Conservation (phyloP, 2,888 invertebrate genomes). For the Brenthis daphne region DNA sequence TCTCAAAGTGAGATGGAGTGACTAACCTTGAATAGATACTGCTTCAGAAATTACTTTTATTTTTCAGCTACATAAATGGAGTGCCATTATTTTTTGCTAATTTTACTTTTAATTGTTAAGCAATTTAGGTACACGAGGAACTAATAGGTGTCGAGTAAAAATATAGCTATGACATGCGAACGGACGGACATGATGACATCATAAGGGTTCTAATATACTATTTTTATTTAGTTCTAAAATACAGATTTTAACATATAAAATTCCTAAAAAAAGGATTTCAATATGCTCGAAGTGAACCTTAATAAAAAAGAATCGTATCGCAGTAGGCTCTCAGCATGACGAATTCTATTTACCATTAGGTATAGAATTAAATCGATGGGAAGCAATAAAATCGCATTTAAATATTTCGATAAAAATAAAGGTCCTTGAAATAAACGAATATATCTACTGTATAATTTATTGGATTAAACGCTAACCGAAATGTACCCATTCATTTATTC, state of each 20-base stretch:
- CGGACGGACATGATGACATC: too few species aligned
- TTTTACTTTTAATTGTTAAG: too few species aligned
- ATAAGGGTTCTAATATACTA: not conserved
- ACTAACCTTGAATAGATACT: too few species aligned
- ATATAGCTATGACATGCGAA: not conserved
- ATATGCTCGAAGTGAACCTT: conserved; percentile 1
- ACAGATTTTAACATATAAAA: too few species aligned
- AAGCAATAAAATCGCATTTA: conserved; percentile 52
- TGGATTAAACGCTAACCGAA: too few species aligned
- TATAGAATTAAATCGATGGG: conserved; percentile 29
- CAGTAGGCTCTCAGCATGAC: conserved; percentile 55
- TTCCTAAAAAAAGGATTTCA: not conserved
- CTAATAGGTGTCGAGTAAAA: not conserved
- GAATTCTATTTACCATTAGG: conserved; percentile 45
- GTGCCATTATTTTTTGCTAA: too few species aligned
- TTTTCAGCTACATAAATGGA: too few species aligned
- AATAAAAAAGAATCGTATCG: conserved; percentile 42
- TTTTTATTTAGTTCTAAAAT: too few species aligned
- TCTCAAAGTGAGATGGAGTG: too few species aligned
- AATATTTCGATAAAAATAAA: conserved; percentile 48
- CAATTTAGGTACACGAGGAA: too few species aligned
- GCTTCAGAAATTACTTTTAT: too few species aligned
- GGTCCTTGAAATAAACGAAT: not conserved
- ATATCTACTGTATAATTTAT: not conserved
- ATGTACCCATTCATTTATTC: too few species aligned